Percentiles rank a stretch among this genome's conserved stretches.
phyloP scores from a whole-genome alignment of 2,888 invertebrate species.

The Choreutis nemorana region DNA sequence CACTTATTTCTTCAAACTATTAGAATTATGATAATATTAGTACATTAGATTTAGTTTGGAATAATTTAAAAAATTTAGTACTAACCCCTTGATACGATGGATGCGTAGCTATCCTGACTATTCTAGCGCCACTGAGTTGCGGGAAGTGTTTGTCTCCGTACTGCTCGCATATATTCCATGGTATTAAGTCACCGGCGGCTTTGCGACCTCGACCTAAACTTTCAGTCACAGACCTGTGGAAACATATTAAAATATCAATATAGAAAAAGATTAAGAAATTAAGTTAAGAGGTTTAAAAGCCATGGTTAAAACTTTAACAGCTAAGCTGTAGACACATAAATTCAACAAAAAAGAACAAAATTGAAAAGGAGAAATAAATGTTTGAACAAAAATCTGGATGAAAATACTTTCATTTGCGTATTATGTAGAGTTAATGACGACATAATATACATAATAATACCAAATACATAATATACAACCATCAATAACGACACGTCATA shows the following conservation, averaged over 20 bases:
- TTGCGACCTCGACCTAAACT: conserved; percentile 86
- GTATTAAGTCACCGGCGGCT: conserved; percentile 96
- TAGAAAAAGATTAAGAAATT: too few relatives aligned
- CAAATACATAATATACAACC: too few relatives aligned
- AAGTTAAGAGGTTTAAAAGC: too few relatives aligned
- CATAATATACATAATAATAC: too few relatives aligned
- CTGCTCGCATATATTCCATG: conserved; percentile 98
- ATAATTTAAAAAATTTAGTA: conserved; percentile 10
- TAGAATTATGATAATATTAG: too few relatives aligned
- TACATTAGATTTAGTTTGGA: not conserved
- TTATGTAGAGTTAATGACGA: too few relatives aligned
- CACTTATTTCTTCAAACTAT: too few relatives aligned
- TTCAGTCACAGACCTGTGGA: conserved; percentile 71
- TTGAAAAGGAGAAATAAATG: not conserved
- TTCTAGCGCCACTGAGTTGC: conserved; percentile 84
- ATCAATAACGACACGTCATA: too few relatives aligned
- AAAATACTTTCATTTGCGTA: too few relatives aligned
- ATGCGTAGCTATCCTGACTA: conserved; percentile 97
- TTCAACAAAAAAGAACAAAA: not conserved
- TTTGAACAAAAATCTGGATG: too few relatives aligned
- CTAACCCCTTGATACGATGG: conserved; percentile 91
- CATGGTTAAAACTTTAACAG: too few relatives aligned
- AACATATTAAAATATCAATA: conserved; percentile 1
- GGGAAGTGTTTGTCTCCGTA: conserved; percentile 95
- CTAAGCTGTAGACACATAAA: too few relatives aligned